Conservation (phyloP, 2,797 vertebrate genomes). For the Chanos chanos region DNA sequence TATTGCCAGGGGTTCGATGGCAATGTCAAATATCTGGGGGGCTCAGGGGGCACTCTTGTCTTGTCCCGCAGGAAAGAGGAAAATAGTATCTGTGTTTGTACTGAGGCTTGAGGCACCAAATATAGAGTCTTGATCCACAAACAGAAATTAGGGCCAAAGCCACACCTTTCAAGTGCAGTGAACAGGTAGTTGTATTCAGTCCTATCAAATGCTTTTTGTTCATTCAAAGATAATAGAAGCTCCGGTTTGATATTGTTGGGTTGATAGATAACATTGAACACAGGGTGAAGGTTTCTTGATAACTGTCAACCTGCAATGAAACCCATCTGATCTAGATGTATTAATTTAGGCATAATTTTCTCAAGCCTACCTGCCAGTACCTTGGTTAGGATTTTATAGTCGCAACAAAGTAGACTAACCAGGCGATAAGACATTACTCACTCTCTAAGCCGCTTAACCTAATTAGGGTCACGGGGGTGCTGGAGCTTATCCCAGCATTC, state of each 20-base stretch:
- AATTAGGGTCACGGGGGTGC: no score
- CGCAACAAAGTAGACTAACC: not conserved
- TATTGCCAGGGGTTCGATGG: constrained; percentile 6
- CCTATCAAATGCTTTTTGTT: not conserved
- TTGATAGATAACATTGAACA: constrained; percentile 5
- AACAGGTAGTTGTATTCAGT: not conserved
- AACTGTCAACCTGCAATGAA: not conserved
- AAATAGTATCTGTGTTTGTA: not conserved
- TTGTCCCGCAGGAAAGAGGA: not conserved
- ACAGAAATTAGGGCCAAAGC: not conserved
- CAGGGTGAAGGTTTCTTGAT: not conserved
- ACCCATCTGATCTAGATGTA: constrained; percentile 2
- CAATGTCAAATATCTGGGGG: constrained; percentile 2
- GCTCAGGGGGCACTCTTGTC: not conserved
- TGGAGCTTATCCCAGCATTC: no score
- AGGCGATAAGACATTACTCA: not conserved
- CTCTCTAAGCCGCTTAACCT: no score
- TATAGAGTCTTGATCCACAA: not conserved
- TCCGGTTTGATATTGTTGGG: not conserved
- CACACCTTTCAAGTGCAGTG: not conserved
- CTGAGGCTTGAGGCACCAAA: not conserved
- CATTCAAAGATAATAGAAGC: not conserved
- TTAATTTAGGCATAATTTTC: not conserved
- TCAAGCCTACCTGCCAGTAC: not conserved
- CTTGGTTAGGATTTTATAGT: constrained; percentile 6